A percentile compares a stretch with the other conserved stretches of the same genome.
These are phyloP conservation scores for Bambusicola thoracicus DNA, from an alignment of 2,113 vertebrate species.

Conservation along the genomic window DNA sequence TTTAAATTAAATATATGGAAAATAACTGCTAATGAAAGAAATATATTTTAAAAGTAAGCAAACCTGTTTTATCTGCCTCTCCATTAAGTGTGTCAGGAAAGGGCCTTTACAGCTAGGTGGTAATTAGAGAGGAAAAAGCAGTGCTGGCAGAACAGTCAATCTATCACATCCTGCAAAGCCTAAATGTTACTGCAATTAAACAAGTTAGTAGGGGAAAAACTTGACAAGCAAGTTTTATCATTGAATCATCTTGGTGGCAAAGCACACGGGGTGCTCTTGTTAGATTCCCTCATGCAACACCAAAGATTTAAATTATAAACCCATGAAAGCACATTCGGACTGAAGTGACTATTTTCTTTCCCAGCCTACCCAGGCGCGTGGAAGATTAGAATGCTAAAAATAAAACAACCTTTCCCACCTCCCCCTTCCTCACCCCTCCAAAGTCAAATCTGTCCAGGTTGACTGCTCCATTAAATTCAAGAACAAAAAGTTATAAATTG, in stretches of 20 bases:
- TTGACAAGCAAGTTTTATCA: slow-evolving; percentile 47
- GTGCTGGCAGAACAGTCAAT: slow-evolving; percentile 30
- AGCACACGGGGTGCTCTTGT: slow-evolving; percentile 3
- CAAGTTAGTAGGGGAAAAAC: slow-evolving; percentile 23
- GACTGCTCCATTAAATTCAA: slow-evolving; percentile 90
- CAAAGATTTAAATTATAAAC: background rate
- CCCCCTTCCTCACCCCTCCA: slow-evolving; percentile 37
- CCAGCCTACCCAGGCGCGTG: background rate
- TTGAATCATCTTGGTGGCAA: background rate
- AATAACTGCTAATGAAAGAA: slow-evolving; percentile 49
- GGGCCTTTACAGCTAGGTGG: slow-evolving; percentile 51
- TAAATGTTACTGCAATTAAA: slow-evolving; percentile 50
- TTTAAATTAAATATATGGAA: slow-evolving; percentile 37
- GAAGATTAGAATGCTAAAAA: slow-evolving; percentile 66
- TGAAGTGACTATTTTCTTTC: background rate
- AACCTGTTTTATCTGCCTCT: slow-evolving; percentile 46
- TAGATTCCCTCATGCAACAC: background rate
- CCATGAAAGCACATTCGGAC: background rate
- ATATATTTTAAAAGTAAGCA: slow-evolving; percentile 58
- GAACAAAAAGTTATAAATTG: slow-evolving; percentile 92
- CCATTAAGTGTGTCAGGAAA: slow-evolving; percentile 60
- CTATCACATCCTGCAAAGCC: slow-evolving; percentile 29
- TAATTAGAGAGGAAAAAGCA: slow-evolving; percentile 65
- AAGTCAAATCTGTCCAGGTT: slow-evolving; percentile 85
- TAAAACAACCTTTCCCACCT: slow-evolving; percentile 58